Evolutionary conservation across 2,888 invertebrate genomes (phyloP), one percentile per base, ranked within the genome.

Genomic region (Trissonchulus latispiculum): DNA sequence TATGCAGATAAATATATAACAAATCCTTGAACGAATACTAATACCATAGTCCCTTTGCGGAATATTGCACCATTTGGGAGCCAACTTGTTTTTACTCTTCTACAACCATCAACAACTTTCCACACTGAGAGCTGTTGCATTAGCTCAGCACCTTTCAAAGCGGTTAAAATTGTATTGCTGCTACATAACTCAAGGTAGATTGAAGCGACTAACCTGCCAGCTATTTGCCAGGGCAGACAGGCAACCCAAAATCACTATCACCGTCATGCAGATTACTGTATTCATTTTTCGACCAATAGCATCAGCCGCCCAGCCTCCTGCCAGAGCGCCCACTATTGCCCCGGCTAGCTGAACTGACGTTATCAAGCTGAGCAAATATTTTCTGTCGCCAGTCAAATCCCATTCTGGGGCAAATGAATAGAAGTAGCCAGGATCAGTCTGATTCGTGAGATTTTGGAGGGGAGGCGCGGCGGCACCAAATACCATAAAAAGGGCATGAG

Each of bases 291-390:
- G 77, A 8, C 83, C 83, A 76, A 81, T 80, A 37, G 77, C 76
- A 74, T 83, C 83, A 0, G 82, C 82, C 35, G 82, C 73, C 75
- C 82, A 82, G 15, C 83, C 83, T 23, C 80, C 79, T 28, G 81
- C 61, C 8, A 80, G 72, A 15, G 82, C 83, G 0, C 83, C 83
- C 23, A 80, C 61, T 32, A 82, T 76, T 0, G 82, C 80, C 2
- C 83, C 83, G 37, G 77, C 77, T 81, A 83, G 83, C 78, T 83
- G 82, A 36, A 81, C 75, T 1, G 82, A 80, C 28, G 81, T 82
- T 31, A 82, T 80, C 28, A 77, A 77, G 8, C 36, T 28, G 15
- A 8, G 2, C 33, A 69, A 36, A 48, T 48, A 48, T 8, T 8
- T 23, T 15, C 23, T 23, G 8, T 8, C 8, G 48, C 48, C 48